A percentile compares a stretch with the other conserved stretches of the same genome.
Evolutionary conservation across 2,113 vertebrate genomes (phyloP).

Genomic region (Recurvirostra avosetta): DNA sequence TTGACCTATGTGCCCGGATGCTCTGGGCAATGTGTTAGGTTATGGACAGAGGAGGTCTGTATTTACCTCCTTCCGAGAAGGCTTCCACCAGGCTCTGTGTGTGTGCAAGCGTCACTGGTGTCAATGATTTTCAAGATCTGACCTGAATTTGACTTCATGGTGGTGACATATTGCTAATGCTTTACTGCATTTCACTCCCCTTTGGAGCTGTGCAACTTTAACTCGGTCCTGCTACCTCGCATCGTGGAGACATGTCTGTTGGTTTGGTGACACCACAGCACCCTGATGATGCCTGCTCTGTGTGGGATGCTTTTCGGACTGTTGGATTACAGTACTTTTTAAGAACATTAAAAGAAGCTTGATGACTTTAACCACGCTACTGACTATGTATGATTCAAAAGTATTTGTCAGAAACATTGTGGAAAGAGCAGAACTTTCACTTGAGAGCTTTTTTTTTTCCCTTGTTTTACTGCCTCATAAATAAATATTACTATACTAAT

Average conservation of each 20-base stretch:
- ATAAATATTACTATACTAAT: background rate
- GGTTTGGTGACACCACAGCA: background rate
- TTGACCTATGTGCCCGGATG: accelerated
- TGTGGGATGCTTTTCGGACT: background rate
- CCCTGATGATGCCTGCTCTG: background rate
- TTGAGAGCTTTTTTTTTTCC: background rate
- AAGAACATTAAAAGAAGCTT: background rate
- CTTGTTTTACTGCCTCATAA: background rate
- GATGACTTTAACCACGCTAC: background rate
- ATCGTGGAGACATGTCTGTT: background rate
- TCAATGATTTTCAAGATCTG: background rate
- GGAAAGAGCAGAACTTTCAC: background rate
- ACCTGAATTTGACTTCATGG: background rate
- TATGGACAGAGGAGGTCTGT: background rate
- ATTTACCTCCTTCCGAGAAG: accelerated
- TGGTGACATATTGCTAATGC: background rate
- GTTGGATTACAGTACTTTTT: background rate
- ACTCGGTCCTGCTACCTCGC: background rate
- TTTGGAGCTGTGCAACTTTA: background rate
- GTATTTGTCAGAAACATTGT: background rate
- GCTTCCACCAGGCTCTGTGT: accelerated
- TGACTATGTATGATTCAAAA: background rate
- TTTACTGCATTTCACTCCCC: background rate
- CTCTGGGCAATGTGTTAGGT: background rate
- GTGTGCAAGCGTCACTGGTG: background rate